Evolutionary conservation across 2,888 invertebrate species (phyloP), one percentile per base, ranked within the genome.

Genomic region (Torymus texanus): DNA sequence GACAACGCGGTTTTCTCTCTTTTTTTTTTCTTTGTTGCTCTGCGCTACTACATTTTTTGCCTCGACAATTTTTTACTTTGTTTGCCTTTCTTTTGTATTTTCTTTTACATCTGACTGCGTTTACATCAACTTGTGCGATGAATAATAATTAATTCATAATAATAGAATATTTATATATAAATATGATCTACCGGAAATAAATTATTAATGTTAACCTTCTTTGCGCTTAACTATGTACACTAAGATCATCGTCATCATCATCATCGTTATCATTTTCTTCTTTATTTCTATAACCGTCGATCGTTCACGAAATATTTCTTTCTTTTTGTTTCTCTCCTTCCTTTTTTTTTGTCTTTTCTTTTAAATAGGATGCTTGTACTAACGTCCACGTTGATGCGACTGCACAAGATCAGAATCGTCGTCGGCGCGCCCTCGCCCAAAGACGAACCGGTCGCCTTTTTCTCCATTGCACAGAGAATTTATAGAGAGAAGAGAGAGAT

Each of bases 211-310:
- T 74, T 79, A 81, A 76, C 55, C 24, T 77, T 72, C 55, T 75
- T 83, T 73, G 72, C 85, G 86, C 85, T 87, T 88, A 87, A 82
- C 86, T 89, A 89, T 89, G 75, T 89, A 89, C 89, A 89, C 84
- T 88, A 82, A 18, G 50, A 80, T 78, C 81, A 58, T 51, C 73
- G n/a, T 66, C 51, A 51, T 70, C 41, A 41, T 41, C 41, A 2
- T 21, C 2, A 21, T 21, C n/a, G n/a, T n/a, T n/a, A 41, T 41
- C 41, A 8, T 41, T 41, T 8, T 41, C 41, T 41, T 41, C 8
- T 41, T 41, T 29, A 8, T 41, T 41, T 21, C 14, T n/a, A 61
- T 77, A 70, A 78, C 76, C 12, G 11, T 81, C 76, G 75, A 79
- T 81, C 68, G 51, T 82, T 67, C 56, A 75, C 71, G 73, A 71